phyloP scores from a whole-genome alignment of 2,797 vertebrate genomes.

The Cyprinodon diabolis region DNA sequence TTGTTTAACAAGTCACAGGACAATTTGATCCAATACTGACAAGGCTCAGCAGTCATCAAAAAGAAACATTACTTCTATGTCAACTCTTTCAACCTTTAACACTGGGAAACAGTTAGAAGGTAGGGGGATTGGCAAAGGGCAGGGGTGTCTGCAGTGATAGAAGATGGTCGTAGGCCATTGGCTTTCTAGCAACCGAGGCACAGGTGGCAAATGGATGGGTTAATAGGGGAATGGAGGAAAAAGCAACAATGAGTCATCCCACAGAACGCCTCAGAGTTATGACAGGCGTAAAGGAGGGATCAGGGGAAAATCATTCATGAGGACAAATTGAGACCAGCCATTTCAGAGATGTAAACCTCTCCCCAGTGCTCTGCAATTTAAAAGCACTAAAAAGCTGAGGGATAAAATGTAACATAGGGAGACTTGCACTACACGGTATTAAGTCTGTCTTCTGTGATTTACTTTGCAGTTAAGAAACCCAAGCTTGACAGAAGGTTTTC shows the following conservation, averaged over 20 bases:
- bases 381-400: constrained; percentile 31
- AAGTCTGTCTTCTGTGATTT: constrained; percentile 21
- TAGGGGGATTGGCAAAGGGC: constrained; percentile 41
- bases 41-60: constrained; percentile 35
- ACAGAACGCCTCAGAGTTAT: constrained; percentile 47
- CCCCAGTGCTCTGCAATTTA: constrained; percentile 38
- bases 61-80: constrained; percentile 61
- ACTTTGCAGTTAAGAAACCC: constrained; percentile 19
- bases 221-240: constrained; percentile 40
- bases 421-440: constrained; percentile 3
- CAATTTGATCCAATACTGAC: constrained; percentile 66
- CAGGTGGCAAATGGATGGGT: constrained; percentile 62
- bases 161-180: constrained; percentile 40
- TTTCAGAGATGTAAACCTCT: constrained; percentile 59
- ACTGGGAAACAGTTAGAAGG: constrained; percentile 26
- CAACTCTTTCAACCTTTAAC: constrained; percentile 61
- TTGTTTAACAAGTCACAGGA: constrained; percentile 53
- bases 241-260: constrained; percentile 65
- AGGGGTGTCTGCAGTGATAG: constrained; percentile 13
- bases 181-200: constrained; percentile 45
- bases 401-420: constrained; percentile 31
- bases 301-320: constrained; percentile 56
- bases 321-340: constrained; percentile 53
- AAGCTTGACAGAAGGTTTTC: constrained; percentile 37
- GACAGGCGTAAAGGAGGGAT: constrained; percentile 40